phyloP scores from a whole-genome alignment of 2,797 vertebrate genomes.

The Allobates femoralis region DNA sequence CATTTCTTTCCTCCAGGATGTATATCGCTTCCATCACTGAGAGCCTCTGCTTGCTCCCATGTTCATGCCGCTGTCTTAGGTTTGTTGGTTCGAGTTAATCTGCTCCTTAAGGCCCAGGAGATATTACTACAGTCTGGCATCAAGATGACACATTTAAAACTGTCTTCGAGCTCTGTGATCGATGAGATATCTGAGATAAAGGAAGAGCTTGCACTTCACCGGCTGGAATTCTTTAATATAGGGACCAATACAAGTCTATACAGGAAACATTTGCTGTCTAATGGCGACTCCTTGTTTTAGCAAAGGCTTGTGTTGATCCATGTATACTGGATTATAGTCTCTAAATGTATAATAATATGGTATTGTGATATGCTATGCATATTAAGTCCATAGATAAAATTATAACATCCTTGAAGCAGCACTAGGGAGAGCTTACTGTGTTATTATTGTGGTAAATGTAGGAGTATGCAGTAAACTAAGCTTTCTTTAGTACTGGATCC shows the following conservation, averaged over 20 bases:
- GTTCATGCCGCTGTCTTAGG: constrained; percentile 75
- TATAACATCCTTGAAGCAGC: too few species aligned
- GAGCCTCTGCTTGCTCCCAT: constrained; percentile 75
- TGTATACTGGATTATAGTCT: not conserved
- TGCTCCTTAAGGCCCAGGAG: constrained; percentile 29
- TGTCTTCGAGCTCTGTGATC: not conserved
- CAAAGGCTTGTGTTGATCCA: not conserved
- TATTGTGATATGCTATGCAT: too few species aligned
- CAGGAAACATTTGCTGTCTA: not conserved
- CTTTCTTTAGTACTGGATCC: too few species aligned
- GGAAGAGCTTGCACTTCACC: constrained; percentile 5
- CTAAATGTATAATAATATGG: too few species aligned
- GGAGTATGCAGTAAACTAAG: too few species aligned
- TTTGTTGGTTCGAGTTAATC: constrained; percentile 70
- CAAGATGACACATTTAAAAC: not conserved
- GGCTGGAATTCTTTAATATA: not conserved
- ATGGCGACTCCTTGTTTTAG: not conserved
- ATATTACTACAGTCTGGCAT: not conserved
- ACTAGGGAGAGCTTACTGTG: too few species aligned
- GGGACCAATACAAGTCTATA: not conserved
- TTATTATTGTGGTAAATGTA: too few species aligned
- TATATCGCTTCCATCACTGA: constrained; percentile 69
- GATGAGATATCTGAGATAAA: constrained; percentile 32
- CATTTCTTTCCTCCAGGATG: constrained; percentile 49
- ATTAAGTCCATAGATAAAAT: too few species aligned